These are phyloP conservation scores for Drosophila conformis DNA, from an alignment of 2,888 invertebrate species.

Conservation along the genomic window DNA sequence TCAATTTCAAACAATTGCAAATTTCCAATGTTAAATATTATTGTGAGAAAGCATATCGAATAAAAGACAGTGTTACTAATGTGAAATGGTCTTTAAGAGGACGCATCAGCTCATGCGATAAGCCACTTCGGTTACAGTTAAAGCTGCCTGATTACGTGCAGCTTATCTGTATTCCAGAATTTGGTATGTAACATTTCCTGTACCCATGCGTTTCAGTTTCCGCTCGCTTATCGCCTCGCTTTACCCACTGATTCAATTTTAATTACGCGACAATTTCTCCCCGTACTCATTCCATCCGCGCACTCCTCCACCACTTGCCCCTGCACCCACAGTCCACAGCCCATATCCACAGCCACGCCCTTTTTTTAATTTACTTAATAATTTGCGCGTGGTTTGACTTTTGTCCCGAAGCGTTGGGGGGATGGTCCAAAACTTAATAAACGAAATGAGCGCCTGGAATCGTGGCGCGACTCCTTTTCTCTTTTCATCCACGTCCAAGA, in stretches of 20 bases:
- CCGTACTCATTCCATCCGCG: background rate
- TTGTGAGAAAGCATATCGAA: background rate
- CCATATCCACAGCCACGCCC: slow-evolving; percentile 11
- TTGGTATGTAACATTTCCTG: slow-evolving; percentile 8
- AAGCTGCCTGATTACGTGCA: background rate
- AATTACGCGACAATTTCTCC: slow-evolving; percentile 52
- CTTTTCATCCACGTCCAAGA: background rate
- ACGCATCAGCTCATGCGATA: background rate
- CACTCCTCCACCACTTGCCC: background rate
- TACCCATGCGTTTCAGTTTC: background rate
- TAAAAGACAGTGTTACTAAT: background rate
- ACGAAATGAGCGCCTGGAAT: slow-evolving; percentile 45
- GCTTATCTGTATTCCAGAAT: background rate
- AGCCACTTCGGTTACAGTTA: background rate
- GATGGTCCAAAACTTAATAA: slow-evolving; percentile 50
- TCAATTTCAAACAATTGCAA: background rate
- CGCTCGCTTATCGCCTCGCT: slow-evolving; percentile 13
- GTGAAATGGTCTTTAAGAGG: background rate
- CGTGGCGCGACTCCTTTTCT: slow-evolving; percentile 10
- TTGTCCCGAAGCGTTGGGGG: slow-evolving; percentile 29
- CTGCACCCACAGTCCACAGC: background rate
- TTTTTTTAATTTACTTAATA: slow-evolving; percentile 50
- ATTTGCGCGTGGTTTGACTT: slow-evolving; percentile 43
- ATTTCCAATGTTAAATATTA: background rate
- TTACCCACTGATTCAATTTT: slow-evolving; percentile 49